Conservation (phyloP, 2,113 vertebrate species). For the pig (Sus scrofa) region T2T-Sscrofa CM000818.6:109268001-109268500, state of each 20-base stretch:
- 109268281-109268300: background rate
- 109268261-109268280: conserved; percentile 15
- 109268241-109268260: background rate
- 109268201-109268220: background rate
- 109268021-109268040: background rate
- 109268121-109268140: background rate
- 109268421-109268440: background rate
- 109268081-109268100: background rate
- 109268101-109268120: background rate
- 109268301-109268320: background rate
- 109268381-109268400: background rate
- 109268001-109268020: background rate
- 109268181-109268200: background rate
- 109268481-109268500: background rate
- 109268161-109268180: background rate
- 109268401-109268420: background rate
- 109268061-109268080: background rate
- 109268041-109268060: background rate
- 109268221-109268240: background rate
- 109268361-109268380: background rate
- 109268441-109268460: background rate
- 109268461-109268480: background rate
- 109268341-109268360: background rate
- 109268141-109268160: background rate
- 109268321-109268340: background rate